phyloP scores from a whole-genome alignment of 2,113 vertebrate genomes.

The Bufo gargarizans region DNA sequence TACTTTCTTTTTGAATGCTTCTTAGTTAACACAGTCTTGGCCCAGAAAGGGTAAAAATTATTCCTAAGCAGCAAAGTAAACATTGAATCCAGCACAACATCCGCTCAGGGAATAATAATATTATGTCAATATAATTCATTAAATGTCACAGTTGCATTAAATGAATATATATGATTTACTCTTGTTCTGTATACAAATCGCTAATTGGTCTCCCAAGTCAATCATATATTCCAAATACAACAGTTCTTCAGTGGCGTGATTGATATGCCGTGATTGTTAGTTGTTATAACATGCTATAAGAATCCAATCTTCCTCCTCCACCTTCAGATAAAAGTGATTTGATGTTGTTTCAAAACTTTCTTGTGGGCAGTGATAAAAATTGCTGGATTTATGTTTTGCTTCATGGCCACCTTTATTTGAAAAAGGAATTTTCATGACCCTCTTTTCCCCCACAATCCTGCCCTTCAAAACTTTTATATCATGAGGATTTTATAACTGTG shows the following conservation, averaged over 20 bases:
- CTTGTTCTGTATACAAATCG: constrained; percentile 31
- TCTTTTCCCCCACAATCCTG: constrained; percentile 45
- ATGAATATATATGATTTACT: constrained; percentile 36
- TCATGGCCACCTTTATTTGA: constrained; percentile 53
- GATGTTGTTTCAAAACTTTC: constrained; percentile 57
- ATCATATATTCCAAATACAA: constrained; percentile 52
- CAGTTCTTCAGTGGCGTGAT: constrained; percentile 36
- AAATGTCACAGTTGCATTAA: constrained; percentile 45
- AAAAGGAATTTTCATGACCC: constrained; percentile 38
- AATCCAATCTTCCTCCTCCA: constrained; percentile 59
- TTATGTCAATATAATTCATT: constrained; percentile 21
- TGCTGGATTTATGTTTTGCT: constrained; percentile 51
- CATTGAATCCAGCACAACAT: not conserved
- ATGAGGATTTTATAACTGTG: not conserved
- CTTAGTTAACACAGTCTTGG: not conserved
- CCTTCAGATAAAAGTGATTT: constrained; percentile 60
- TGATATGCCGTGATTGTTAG: constrained; percentile 43
- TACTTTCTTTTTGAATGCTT: not conserved
- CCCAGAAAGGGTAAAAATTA: too few relatives aligned
- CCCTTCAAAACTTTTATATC: constrained; percentile 47
- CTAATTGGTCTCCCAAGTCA: constrained; percentile 56
- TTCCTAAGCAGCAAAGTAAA: not conserved
- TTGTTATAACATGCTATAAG: constrained; percentile 57
- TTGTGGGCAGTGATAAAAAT: constrained; percentile 53
- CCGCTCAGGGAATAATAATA: not conserved